Percentiles rank a stretch among this genome's conserved stretches.
These are phyloP conservation scores for Hirtodrosophila trivittata DNA, from an alignment of 2,888 invertebrate genomes.

Conservation along the genomic window DNA sequence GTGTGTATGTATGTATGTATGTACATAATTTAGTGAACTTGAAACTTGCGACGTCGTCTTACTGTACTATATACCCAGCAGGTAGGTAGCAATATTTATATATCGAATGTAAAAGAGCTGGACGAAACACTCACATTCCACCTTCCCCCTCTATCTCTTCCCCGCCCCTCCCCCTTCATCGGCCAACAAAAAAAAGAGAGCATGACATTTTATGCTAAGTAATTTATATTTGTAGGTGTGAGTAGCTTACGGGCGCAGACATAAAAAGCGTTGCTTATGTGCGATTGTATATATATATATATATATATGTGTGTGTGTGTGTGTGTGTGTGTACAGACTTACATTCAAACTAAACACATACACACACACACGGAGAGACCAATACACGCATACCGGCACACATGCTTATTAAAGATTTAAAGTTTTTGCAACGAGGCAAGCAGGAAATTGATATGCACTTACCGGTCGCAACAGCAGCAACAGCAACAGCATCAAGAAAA, in stretches of 20 bases:
- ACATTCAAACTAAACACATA: conserved; percentile 9
- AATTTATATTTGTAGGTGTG: conserved; percentile 57
- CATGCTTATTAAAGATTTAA: conserved; percentile 73
- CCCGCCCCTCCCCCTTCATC: too few relatives aligned
- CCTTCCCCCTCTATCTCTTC: too few relatives aligned
- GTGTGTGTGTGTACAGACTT: conserved; percentile 12
- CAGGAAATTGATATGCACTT: conserved; percentile 76
- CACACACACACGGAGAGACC: conserved; percentile 16
- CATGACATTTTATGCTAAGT: conserved; percentile 62
- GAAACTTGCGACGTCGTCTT: conserved; percentile 58
- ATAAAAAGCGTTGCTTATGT: conserved; percentile 57
- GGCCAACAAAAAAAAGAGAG: conserved; percentile 10
- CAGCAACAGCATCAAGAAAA: conserved; percentile 37
- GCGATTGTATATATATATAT: neutral
- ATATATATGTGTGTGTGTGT: conserved; percentile 17
- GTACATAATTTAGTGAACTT: conserved; percentile 79
- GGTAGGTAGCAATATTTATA: conserved; percentile 42
- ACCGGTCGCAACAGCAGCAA: conserved; percentile 52
- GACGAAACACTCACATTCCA: conserved; percentile 30
- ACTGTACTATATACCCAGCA: conserved; percentile 8
- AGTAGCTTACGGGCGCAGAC: conserved; percentile 35
- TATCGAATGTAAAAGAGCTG: conserved; percentile 65
- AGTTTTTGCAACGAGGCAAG: conserved; percentile 47
- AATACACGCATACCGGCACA: conserved; percentile 23
- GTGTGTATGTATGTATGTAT: conserved; percentile 38